A percentile compares a stretch with the other conserved stretches of the same genome.
phyloP scores from a whole-genome alignment of 1,140 invertebrate species.

The Manduca sexta region DNA sequence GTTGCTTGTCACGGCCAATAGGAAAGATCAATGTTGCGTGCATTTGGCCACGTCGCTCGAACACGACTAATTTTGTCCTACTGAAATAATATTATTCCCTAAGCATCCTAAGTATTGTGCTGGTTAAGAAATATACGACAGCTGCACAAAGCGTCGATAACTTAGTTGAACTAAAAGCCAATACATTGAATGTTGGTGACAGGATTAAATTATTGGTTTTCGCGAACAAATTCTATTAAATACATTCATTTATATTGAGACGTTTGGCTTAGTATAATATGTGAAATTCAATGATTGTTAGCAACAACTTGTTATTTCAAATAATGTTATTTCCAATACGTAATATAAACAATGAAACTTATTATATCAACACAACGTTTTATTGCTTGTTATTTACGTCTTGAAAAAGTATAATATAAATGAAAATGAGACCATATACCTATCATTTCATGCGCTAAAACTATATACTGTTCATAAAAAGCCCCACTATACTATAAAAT shows the following conservation, averaged over 20 bases:
- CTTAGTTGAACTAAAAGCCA: neutral
- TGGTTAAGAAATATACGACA: neutral
- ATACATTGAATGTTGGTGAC: too few relatives aligned
- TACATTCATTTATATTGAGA: too few relatives aligned
- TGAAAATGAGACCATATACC: neutral
- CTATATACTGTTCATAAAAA: constrained; percentile 9
- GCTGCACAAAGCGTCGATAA: neutral
- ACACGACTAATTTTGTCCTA: constrained; percentile 32
- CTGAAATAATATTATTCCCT: constrained; percentile 20
- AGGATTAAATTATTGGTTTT: too few relatives aligned
- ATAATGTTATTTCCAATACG: too few relatives aligned
- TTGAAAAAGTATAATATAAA: constrained; percentile 6
- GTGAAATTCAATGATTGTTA: too few relatives aligned
- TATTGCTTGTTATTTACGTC: too few relatives aligned
- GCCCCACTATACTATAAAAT: constrained; percentile 10
- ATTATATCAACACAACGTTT: too few relatives aligned
- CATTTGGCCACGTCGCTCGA: constrained; percentile 52
- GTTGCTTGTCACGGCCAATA: constrained; percentile 60
- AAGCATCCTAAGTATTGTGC: neutral
- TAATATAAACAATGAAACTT: too few relatives aligned
- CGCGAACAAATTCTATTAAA: too few relatives aligned
- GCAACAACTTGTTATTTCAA: too few relatives aligned
- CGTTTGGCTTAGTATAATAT: too few relatives aligned
- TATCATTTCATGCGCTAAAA: constrained; percentile 2
- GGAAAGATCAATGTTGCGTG: constrained; percentile 58